Evolutionary conservation across 2,888 invertebrate species (phyloP).

Genomic region (Rutpela maculata): DNA sequence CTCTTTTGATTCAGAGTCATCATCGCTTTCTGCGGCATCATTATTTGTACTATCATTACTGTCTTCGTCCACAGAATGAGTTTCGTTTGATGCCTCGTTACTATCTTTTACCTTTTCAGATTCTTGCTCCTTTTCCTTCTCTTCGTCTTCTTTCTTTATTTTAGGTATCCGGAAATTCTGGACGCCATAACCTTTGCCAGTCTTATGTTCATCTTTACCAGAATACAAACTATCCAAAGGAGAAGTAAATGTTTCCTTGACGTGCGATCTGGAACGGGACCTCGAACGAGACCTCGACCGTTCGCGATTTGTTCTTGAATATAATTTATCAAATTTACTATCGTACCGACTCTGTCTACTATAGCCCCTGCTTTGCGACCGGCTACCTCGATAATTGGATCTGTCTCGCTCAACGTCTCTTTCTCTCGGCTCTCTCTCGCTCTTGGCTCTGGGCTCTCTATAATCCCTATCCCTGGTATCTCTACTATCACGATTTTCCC

Average conservation of each 20-base stretch:
- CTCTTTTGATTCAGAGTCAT: slow-evolving; percentile 28
- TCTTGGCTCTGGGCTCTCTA: slow-evolving; percentile 41
- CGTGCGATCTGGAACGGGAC: slow-evolving; percentile 46
- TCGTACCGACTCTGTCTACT: slow-evolving; percentile 26
- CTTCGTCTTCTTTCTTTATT: slow-evolving; percentile 50
- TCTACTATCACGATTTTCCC: slow-evolving; percentile 32
- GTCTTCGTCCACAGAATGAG: slow-evolving; percentile 10
- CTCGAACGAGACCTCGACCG: slow-evolving; percentile 46
- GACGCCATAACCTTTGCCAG: slow-evolving; percentile 74
- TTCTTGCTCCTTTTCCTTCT: slow-evolving; percentile 42
- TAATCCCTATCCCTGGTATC: slow-evolving; percentile 35
- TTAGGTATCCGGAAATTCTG: slow-evolving; percentile 78
- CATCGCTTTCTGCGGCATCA: slow-evolving; percentile 47
- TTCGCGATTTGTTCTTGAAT: slow-evolving; percentile 54
- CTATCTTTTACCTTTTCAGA: slow-evolving; percentile 17
- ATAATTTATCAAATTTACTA: slow-evolving; percentile 45
- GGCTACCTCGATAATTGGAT: slow-evolving; percentile 1
- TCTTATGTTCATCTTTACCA: slow-evolving; percentile 70
- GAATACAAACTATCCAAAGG: slow-evolving; percentile 75
- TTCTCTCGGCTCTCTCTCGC: slow-evolving; percentile 22
- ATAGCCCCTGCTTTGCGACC: slow-evolving; percentile 22
- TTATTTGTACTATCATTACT: slow-evolving; percentile 31
- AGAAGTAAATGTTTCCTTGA: slow-evolving; percentile 72
- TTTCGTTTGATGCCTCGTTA: slow-evolving; percentile 6
- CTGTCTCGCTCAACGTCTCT: slow-evolving; percentile 19